These are phyloP conservation scores for Mizuhopecten yessoensis DNA, from an alignment of 1,140 invertebrate genomes.

Conservation along the genomic window DNA sequence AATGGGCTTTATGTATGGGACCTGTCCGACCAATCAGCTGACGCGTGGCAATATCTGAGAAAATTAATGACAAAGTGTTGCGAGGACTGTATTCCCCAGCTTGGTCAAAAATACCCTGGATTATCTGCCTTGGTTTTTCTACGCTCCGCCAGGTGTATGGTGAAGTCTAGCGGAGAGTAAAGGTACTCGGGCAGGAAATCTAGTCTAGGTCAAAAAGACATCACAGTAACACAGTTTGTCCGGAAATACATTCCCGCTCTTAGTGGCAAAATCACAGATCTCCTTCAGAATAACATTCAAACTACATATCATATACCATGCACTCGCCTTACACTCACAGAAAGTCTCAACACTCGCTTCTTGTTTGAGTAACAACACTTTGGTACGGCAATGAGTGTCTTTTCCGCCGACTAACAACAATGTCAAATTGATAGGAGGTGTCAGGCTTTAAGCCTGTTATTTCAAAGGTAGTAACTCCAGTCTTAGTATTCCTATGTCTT, in stretches of 20 bases:
- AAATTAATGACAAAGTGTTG: background rate
- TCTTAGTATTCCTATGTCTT: conserved; percentile 55
- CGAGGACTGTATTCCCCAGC: background rate
- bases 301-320: background rate
- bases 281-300: conserved; percentile 10
- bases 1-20: too few species aligned
- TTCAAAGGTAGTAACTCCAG: conserved; percentile 48
- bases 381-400: conserved; percentile 5
- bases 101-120: background rate
- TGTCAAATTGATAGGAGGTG: conserved; percentile 56
- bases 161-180: background rate
- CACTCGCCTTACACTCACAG: background rate
- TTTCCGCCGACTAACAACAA: conserved; percentile 53
- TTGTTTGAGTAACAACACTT: conserved; percentile 32
- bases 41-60: background rate
- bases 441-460: conserved; percentile 56
- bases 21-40: background rate
- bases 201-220: background rate
- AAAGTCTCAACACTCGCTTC: background rate
- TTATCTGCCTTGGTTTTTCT: background rate
- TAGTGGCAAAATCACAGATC: conserved; percentile 25
- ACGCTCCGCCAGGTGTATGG: background rate
- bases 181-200: background rate
- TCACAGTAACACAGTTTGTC: background rate
- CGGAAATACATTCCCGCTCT: too few species aligned